Evolutionary conservation across 2,888 invertebrate genomes (phyloP), one percentile per base, ranked within the genome.

Genomic region (Cyclophora albipunctata): DNA sequence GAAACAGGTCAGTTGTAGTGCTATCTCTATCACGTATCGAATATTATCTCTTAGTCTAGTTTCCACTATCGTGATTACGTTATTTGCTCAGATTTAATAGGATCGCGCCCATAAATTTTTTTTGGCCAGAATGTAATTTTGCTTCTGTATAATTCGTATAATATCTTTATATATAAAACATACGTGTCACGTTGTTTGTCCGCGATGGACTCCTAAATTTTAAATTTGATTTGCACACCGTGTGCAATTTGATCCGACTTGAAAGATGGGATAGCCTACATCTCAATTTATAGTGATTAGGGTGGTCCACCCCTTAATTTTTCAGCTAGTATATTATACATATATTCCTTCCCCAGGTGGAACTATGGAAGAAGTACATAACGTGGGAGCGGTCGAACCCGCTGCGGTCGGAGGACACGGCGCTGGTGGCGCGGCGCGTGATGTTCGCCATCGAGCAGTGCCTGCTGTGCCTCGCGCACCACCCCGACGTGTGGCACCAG

Each of bases 361-460:
- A 99, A 59, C 82, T 99, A 5, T 99, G 99, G 99, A 98, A 99
- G 84, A 98, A 98, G 72, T 99, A 98, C 78, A 98, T 99, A 63
- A 90, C 93, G 0, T 99, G 98, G 96, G 99, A 99, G 84, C 95
- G 98, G 52, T 93, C 94, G 35, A 99, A 99, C 88, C 99, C 99
- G 0, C 86, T 99, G 49, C 91, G 98, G 6, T 97, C 98, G 0
- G 99, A 99, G 75, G 99, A 99, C 79, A 96, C 97, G 0, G 95
- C 97, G 0, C 83, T 97, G 5, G 94, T 98, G 5, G 98, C 98
- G 0, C 93, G 96, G 48, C 90, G 99, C 58, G 99, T 99, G 0
- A 98, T 98, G 93, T 99, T 99, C 90, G 98, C 99, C 0, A 97
- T 99, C 58, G 99, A 99, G 74, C 99, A 99, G 81, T 97, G 98